A percentile compares a stretch with the other conserved stretches of the same genome.
Conservation (phyloP, 2,888 invertebrate genomes). For the Amiota mariae region DNA sequence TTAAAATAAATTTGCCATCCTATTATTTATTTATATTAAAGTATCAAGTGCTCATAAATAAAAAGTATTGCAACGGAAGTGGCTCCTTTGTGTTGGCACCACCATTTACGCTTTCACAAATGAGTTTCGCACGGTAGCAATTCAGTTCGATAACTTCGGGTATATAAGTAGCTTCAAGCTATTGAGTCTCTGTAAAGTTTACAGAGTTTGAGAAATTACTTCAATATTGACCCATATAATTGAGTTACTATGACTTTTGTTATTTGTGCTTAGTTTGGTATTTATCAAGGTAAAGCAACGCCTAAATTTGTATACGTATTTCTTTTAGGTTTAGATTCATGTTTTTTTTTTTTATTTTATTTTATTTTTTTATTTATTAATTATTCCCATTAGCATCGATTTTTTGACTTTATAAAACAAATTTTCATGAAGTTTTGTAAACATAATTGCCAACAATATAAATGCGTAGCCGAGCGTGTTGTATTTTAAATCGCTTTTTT, state of each 20-base stretch:
- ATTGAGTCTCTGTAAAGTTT: background rate
- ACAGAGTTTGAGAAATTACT: background rate
- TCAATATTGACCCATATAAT: slow-evolving; percentile 18
- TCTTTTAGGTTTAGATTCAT: background rate
- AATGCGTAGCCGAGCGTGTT: background rate
- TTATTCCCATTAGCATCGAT: slow-evolving; percentile 18
- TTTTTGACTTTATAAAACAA: background rate
- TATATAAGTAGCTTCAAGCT: background rate
- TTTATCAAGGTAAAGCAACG: too few species aligned
- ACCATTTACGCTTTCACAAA: slow-evolving; percentile 8
- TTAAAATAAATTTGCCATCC: slow-evolving; percentile 2
- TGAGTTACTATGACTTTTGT: too few species aligned
- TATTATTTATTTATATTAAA: background rate
- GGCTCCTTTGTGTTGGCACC: background rate
- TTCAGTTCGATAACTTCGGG: background rate
- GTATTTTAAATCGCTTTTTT: background rate
- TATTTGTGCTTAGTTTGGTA: too few species aligned
- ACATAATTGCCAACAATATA: background rate
- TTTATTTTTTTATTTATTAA: background rate
- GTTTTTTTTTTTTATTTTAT: background rate
- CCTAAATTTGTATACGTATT: too few species aligned
- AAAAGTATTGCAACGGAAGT: background rate
- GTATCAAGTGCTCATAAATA: background rate
- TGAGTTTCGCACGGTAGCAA: background rate
- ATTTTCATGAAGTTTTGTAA: background rate